Evolutionary conservation across 1,140 invertebrate genomes (phyloP), one percentile per base, ranked within the genome.

Genomic region (Agrilus planipennis): DNA sequence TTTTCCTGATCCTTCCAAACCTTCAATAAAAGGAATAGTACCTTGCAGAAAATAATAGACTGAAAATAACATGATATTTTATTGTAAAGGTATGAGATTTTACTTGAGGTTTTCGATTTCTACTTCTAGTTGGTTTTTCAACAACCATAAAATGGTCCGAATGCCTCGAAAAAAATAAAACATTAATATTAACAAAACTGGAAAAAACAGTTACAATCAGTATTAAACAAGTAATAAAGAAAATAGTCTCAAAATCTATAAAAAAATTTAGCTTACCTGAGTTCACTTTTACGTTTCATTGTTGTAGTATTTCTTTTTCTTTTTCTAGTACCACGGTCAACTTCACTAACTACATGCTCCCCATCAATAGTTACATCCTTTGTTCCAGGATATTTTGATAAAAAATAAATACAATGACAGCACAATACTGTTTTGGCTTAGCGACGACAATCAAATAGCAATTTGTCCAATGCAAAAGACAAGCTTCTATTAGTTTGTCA

Each of bases 221-320:
- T n/a, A n/a, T n/a, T n/a, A n/a, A n/a, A n/a, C n/a, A n/a, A n/a
- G n/a, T n/a, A n/a, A n/a, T n/a, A n/a, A n/a, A n/a, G n/a, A n/a
- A n/a, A n/a, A n/a, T n/a, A n/a, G n/a, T n/a, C n/a, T n/a, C n/a
- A n/a, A n/a, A 32, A 9, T 16, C 14, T 9, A 10, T 32, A 32
- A 32, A 10, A 7, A 7, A 11, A 18, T 36, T 18, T 7, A 16
- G 14, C 15, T 15, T 19, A 19, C 15, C 34, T 21, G 10, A 19
- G 5, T 36, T 36, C 19, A 21, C 19, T 36, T 36, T 36, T 36
- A 19, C 34, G 34, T 19, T 36, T 6, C 15, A 10, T 36, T 17
- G 16, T 19, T 6, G 34, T 36, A 10, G 20, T 15, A 36, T 36
- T 36, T 21, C 34, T 36, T 36, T 36, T 15, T 21, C 34, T 14